Evolutionary conservation across 2,797 vertebrate genomes (phyloP).

Genomic region (Enteromius paludinosus): DNA sequence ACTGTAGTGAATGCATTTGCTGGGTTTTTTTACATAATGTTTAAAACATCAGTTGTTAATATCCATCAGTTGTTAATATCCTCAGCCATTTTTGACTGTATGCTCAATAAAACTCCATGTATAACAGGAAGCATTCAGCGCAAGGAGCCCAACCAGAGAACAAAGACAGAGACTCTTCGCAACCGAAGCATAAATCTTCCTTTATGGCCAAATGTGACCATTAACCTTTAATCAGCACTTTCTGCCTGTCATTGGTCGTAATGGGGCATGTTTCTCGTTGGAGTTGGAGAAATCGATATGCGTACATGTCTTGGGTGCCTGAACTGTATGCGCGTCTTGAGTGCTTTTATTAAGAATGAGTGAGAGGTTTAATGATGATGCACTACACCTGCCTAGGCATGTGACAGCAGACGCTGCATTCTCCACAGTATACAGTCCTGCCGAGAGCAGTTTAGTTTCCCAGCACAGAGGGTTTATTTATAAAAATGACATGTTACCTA

Average conservation of each 20-base stretch:
- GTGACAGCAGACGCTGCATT: neutral
- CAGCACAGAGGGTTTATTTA: constrained; percentile 16
- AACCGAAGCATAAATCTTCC: constrained; percentile 25
- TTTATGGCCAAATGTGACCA: neutral
- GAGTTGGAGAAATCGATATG: constrained; percentile 28
- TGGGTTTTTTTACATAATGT: neutral
- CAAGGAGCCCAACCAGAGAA: constrained; percentile 3
- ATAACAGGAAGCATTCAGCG: neutral
- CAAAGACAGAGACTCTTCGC: neutral
- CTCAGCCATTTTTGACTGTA: neutral
- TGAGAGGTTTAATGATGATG: constrained; percentile 32
- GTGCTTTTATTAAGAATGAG: constrained; percentile 8
- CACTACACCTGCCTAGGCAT: constrained; percentile 3
- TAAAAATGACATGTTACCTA: constrained; percentile 7
- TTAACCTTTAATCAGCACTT: constrained; percentile 38
- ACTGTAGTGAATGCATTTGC: neutral
- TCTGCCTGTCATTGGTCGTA: neutral
- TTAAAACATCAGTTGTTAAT: neutral
- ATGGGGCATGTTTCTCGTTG: constrained; percentile 11
- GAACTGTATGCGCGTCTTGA: constrained; percentile 5
- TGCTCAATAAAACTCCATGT: neutral
- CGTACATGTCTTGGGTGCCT: neutral
- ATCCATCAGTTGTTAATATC: neutral
- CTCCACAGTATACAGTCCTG: neutral
- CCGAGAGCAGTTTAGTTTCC: neutral